These are phyloP conservation scores for Leptothorax acervorum DNA, from an alignment of 2,888 invertebrate species.

Conservation along the genomic window DNA sequence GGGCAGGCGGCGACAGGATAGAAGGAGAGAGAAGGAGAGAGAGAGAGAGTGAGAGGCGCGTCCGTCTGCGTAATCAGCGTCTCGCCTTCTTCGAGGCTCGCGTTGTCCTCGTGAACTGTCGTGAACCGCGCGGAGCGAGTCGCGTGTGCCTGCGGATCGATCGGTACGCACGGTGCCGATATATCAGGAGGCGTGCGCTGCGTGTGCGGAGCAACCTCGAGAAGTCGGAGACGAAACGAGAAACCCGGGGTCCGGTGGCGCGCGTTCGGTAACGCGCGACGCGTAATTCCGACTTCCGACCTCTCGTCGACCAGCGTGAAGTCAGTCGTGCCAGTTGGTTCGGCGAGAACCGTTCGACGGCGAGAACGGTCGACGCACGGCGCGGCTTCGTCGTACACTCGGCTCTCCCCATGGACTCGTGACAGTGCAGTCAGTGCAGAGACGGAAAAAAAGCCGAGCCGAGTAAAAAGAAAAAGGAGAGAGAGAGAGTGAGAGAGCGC, in stretches of 20 bases:
- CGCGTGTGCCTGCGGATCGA: constrained; percentile 32
- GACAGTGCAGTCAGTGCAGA: constrained; percentile 38
- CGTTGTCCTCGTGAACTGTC: constrained; percentile 19
- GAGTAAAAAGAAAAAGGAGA: neutral
- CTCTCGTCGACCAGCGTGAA: constrained; percentile 54
- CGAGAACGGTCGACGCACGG: neutral
- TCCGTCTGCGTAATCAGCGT: constrained; percentile 45
- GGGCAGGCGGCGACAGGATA: constrained; percentile 8
- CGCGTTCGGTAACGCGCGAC: neutral
- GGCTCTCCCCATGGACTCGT: constrained; percentile 40
- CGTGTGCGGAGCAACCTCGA: neutral
- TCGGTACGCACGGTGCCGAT: constrained; percentile 39
- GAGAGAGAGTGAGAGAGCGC: constrained; percentile 65
- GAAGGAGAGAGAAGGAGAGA: neutral
- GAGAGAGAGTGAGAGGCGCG: constrained; percentile 43
- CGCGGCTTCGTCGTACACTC: neutral
- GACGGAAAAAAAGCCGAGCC: constrained; percentile 23
- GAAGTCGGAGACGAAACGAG: too few relatives aligned
- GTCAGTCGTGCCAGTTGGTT: constrained; percentile 35
- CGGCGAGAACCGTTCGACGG: neutral
- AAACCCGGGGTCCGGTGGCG: constrained; percentile 10
- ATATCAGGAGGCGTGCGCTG: constrained; percentile 26
- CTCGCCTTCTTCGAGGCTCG: constrained; percentile 27
- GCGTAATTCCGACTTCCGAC: neutral
- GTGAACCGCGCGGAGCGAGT: neutral